Base-by-base conservation (phyloP, 2,797 vertebrate species). In the Rhincodon typus region DNA sequence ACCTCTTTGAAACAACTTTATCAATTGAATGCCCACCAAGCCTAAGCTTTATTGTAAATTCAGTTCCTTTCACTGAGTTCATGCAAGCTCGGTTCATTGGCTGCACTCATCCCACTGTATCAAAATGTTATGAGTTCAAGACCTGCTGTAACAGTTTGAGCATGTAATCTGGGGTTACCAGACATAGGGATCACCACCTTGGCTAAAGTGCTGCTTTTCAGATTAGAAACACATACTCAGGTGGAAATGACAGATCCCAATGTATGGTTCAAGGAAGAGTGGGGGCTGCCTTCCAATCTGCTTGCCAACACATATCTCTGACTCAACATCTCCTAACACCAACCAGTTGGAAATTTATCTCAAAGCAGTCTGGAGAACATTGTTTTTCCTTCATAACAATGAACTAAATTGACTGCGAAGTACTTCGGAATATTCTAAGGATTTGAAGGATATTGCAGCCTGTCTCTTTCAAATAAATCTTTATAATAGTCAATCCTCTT, bases 381-480 rank as follows among this genome's bases (percentile, higher is more conserved):
- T 38, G 66, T 23, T 67, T 69, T 93, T 42, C 6, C 90, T 38
- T 12, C 62, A 93, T 50, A 42, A 84, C 38, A 84, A 84, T 42
- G 25, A 74, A 27, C 72, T 27, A 42, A 67, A 38, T n/a, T 93
- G 50, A 27, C 12, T 57, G 2, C 42, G 38, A 93, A 69, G 66
- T 69, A 38, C 90, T 93, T 93, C 25, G 66, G n/a, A 21, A 93
- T 38, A 23, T 69, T 38, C 23, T 38, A 62, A 93, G 66, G n/a
- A 69, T 69, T 15, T 93, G 66, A 67, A 93, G 66, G 90, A 66
- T 10, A 12, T 19, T 3, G n/a, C 34, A 66, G 21, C n/a, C n/a
- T 42, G 34, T 67, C 23, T 38, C 90, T 93, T 93, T 93, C 90
- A 66, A 93, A 67, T 91, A 34, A 90, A 90, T 91, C 38, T 21